Conservation (phyloP, 2,888 invertebrate genomes). For the Stenodema calcarata region DNA sequence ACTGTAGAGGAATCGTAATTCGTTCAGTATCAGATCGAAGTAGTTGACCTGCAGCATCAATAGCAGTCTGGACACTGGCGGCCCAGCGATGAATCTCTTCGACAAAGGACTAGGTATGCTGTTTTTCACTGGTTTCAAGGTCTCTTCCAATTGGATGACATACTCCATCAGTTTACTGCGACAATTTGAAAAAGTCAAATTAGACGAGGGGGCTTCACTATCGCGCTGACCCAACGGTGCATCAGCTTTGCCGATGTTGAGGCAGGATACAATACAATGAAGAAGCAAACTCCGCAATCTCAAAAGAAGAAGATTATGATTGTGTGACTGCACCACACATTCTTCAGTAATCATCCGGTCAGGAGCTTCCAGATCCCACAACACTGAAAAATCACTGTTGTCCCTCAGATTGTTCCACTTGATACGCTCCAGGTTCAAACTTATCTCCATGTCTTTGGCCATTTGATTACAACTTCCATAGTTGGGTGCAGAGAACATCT, state of each 20-base stretch:
- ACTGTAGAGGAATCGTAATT: slow-evolving; percentile 40
- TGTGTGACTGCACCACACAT: slow-evolving; percentile 52
- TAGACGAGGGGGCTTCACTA: slow-evolving; percentile 22
- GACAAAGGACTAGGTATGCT: slow-evolving; percentile 45
- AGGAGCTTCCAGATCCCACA: slow-evolving; percentile 73
- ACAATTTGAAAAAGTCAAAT: slow-evolving; percentile 11
- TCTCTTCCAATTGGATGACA: slow-evolving; percentile 45
- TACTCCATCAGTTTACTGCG: slow-evolving; percentile 36
- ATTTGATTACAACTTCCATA: slow-evolving; percentile 61
- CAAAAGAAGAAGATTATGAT: slow-evolving; percentile 53
- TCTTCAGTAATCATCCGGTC: slow-evolving; percentile 57
- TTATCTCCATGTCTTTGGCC: slow-evolving; percentile 68
- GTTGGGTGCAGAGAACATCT: slow-evolving; percentile 53
- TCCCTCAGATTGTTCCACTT: slow-evolving; percentile 68
- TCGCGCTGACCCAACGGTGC: not conserved
- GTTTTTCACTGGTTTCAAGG: slow-evolving; percentile 45
- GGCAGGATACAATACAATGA: slow-evolving; percentile 47
- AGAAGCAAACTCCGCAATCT: slow-evolving; percentile 51
- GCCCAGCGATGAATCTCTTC: slow-evolving; percentile 44
- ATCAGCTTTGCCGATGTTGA: slow-evolving; percentile 48
- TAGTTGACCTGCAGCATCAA: slow-evolving; percentile 51
- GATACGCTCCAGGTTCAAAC: slow-evolving; percentile 68
- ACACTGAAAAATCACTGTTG: slow-evolving; percentile 78
- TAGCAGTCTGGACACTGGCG: slow-evolving; percentile 50
- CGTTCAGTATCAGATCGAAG: slow-evolving; percentile 51